Evolutionary conservation across 2,113 vertebrate species (phyloP).

Genomic region (Tragulus kanchil): DNA sequence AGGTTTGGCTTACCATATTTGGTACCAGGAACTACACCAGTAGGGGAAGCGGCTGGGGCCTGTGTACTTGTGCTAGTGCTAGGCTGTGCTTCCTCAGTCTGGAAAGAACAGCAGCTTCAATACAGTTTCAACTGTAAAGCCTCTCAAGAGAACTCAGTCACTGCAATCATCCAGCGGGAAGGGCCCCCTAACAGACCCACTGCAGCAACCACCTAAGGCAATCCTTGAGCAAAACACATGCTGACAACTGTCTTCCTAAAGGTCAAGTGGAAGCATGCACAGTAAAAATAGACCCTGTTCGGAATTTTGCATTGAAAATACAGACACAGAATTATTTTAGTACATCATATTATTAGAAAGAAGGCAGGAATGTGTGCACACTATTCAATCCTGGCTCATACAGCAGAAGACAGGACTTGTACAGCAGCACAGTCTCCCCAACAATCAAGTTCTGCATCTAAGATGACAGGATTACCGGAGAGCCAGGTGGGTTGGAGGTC

Average conservation of each 20-base stretch:
- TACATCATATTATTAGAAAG: not conserved
- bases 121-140: constrained; percentile 69
- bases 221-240: constrained; percentile 34
- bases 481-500: constrained; percentile 90
- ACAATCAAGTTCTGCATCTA: constrained; percentile 68
- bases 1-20: constrained; percentile 89
- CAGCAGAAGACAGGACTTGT: not conserved
- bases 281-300: not conserved
- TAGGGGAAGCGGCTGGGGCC: constrained; percentile 85
- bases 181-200: constrained; percentile 47
- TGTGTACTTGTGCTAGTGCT: constrained; percentile 87
- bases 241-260: constrained; percentile 32
- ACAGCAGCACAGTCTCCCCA: not conserved
- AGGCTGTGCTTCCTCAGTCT: constrained; percentile 88
- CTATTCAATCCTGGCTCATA: not conserved
- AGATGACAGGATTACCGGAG: constrained; percentile 90
- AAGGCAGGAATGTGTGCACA: constrained; percentile 32
- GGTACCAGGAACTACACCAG: constrained; percentile 89
- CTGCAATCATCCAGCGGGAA: constrained; percentile 60
- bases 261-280: constrained; percentile 53
- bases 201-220: constrained; percentile 23
- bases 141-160: constrained; percentile 69
- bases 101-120: constrained; percentile 81
- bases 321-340: not conserved
- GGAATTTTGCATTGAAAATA: constrained; percentile 48